A percentile compares a stretch with the other conserved stretches of the same genome.
Evolutionary conservation across 2,888 invertebrate species (phyloP).

Genomic region (Drosophila greeni): DNA sequence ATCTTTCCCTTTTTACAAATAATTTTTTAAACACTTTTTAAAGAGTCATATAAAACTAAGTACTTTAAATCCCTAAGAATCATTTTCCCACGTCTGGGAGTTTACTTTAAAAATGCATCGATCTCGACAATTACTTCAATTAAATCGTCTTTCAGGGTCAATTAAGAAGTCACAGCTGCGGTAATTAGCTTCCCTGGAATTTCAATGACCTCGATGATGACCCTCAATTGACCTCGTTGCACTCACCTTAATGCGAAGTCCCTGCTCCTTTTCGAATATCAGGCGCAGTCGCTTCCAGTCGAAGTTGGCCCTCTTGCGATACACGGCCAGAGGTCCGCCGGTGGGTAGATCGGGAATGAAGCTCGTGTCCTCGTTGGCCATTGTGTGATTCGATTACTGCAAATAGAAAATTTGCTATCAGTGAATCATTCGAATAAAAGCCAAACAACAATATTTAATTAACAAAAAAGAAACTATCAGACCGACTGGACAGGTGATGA

Average conservation of each 20-base stretch:
- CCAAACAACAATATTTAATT: slow-evolving; percentile 1
- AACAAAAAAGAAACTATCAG: slow-evolving; percentile 3
- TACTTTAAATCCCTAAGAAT: not conserved
- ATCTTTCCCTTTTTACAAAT: not conserved
- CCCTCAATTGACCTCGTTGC: not conserved
- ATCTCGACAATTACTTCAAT: slow-evolving; percentile 9
- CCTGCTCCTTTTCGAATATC: slow-evolving; percentile 88
- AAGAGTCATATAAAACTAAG: not conserved
- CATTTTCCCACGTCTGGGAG: not conserved
- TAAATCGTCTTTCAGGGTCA: slow-evolving; percentile 4
- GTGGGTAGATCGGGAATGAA: slow-evolving; percentile 84
- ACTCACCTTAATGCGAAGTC: slow-evolving; percentile 87
- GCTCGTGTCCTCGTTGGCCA: slow-evolving; percentile 79
- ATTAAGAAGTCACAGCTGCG: slow-evolving; percentile 3
- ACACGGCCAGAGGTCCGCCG: slow-evolving; percentile 85
- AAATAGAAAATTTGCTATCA: not conserved
- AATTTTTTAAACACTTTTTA: not conserved
- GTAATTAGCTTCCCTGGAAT: slow-evolving; percentile 4
- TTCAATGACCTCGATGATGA: not conserved
- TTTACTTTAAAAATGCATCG: not conserved
- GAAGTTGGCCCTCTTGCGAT: slow-evolving; percentile 88
- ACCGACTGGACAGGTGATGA: slow-evolving; percentile 8
- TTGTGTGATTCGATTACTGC: slow-evolving; percentile 27
- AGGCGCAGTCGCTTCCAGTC: slow-evolving; percentile 92
- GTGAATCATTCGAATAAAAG: slow-evolving; percentile 8